Evolutionary conservation across 1,140 invertebrate species (phyloP), one percentile per base, ranked within the genome.

Genomic region (Anthonomus grandis): DNA sequence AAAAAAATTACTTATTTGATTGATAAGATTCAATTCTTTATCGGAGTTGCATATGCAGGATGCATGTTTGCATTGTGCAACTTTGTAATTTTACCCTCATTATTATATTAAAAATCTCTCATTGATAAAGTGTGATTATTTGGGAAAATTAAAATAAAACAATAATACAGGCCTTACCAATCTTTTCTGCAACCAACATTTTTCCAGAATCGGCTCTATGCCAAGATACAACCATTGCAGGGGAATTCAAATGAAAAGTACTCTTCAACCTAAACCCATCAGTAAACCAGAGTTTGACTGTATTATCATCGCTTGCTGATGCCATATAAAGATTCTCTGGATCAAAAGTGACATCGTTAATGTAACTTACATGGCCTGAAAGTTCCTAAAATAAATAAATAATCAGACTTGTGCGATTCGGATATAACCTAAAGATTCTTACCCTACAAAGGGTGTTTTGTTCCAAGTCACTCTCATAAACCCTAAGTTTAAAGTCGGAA

Each of bases 271-370:
- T 76, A 57, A 76, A 74, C 45, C 78, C 78, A 34, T 81, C 78
- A 36, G 77, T 68, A 36, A 72, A 75, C 86, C 87, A 90, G 17
- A 91, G 70, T 63, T 81, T 79, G 67, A 86, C 89, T 0, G 84
- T 86, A 36, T 83, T 80, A 71, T 91, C 89, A 74, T 91, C 88
- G 57, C 87, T 86, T 9, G 83, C 84, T 34, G 86, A 89, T 13
- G 85, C 87, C 31, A 91, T 64, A 48, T 80, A 76, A 25, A 81
- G 78, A 18, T 87, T 87, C 39, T 82, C 80, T 5, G 82, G 80
- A 64, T 89, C 85, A 78, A 82, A 90, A 23, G 79, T 74, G 18
- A 89, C 68, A 37, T 78, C 77, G 71, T 91, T 91, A 0, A 89
- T 78, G 67, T 86, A 90, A 70, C 81, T 81, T 23, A 67, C 81